Conservation (phyloP, 2,797 vertebrate genomes). For the Trichosurus vulpecula region DNA sequence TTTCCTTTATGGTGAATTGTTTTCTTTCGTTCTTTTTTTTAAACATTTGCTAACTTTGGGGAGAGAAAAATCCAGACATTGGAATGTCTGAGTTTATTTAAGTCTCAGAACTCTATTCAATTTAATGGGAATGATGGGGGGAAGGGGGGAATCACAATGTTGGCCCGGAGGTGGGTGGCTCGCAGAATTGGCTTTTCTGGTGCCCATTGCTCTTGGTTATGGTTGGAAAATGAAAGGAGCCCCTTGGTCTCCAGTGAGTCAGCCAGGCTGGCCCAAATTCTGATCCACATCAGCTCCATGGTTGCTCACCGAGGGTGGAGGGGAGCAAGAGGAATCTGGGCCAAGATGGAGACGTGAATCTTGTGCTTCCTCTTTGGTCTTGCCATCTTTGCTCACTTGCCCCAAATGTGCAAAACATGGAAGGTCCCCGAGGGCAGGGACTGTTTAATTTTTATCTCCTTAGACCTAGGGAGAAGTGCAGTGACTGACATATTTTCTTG, state of each 20-base stretch:
- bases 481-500: not conserved
- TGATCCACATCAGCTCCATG: slow-evolving; percentile 25
- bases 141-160: slow-evolving; percentile 66
- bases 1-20: slow-evolving; percentile 72
- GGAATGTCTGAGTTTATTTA: slow-evolving; percentile 82
- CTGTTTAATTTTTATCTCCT: not conserved
- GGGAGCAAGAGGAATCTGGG: not conserved
- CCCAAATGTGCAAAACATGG: not conserved
- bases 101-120: slow-evolving; percentile 76
- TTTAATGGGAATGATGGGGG: slow-evolving; percentile 73
- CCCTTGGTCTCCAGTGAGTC: slow-evolving; percentile 52
- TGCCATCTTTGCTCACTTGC: not conserved
- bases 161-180: slow-evolving; percentile 64
- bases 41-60: slow-evolving; percentile 75
- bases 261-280: not conserved
- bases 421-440: not conserved
- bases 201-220: slow-evolving; percentile 40
- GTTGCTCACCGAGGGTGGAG: not conserved
- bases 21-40: slow-evolving; percentile 58
- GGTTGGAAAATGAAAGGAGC: slow-evolving; percentile 54
- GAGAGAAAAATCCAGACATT: slow-evolving; percentile 79
- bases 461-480: not conserved
- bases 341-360: slow-evolving; percentile 38
- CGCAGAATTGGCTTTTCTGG: slow-evolving; percentile 56
- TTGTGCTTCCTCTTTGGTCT: slow-evolving; percentile 14